Percentiles rank a stretch among this genome's conserved stretches.
phyloP scores from a whole-genome alignment of 2,888 invertebrate species.

The Heliconius cydno region DNA sequence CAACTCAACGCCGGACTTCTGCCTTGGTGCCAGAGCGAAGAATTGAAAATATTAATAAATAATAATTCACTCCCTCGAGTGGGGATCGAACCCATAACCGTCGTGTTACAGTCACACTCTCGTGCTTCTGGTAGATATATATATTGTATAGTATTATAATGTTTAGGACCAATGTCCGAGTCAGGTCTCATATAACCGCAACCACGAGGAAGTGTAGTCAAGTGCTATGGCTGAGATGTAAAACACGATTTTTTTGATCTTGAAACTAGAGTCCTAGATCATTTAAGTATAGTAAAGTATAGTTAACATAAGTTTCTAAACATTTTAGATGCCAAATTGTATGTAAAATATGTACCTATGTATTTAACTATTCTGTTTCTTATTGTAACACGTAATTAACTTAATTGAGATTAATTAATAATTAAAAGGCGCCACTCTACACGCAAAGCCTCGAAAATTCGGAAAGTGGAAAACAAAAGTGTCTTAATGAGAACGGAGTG shows the following conservation, averaged over 20 bases:
- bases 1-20: too few relatives aligned
- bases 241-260: constrained; percentile 33
- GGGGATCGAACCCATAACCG: too few relatives aligned
- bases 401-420: neutral
- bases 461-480: too few relatives aligned
- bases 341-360: neutral
- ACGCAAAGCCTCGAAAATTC: too few relatives aligned
- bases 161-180: constrained; percentile 23
- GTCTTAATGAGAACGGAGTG: too few relatives aligned
- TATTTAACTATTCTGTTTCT: neutral
- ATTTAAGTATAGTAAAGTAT: neutral
- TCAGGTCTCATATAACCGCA: constrained; percentile 33
- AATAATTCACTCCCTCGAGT: too few relatives aligned
- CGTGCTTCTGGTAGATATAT: too few relatives aligned
- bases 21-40: too few relatives aligned
- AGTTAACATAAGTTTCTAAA: neutral
- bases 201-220: constrained; percentile 39
- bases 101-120: too few relatives aligned
- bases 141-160: neutral
- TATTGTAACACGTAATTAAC: neutral
- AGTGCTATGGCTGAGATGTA: constrained; percentile 30
- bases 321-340: neutral
- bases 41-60: too few relatives aligned
- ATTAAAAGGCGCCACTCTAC: neutral
- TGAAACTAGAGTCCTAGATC: neutral